Evolutionary conservation across 2,797 vertebrate species (phyloP).

Genomic region (Pristis pectinata): DNA sequence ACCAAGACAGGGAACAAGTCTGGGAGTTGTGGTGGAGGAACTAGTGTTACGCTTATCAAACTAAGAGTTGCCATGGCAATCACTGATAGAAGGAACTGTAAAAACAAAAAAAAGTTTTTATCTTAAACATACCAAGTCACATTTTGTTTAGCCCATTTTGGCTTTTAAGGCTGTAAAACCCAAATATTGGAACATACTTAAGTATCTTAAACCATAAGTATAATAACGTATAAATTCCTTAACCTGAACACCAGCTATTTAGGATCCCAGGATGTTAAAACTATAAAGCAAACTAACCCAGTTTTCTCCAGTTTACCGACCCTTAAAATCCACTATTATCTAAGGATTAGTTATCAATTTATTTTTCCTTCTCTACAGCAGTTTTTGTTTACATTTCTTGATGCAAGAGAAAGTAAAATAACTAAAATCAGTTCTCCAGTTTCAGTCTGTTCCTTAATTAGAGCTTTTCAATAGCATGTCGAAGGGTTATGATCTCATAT

Average conservation of each 20-base stretch:
- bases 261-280: neutral
- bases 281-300: neutral
- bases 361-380: neutral
- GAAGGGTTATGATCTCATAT: neutral
- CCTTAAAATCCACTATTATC: neutral
- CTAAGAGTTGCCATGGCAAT: conserved; percentile 68
- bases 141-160: neutral
- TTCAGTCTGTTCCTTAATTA: neutral
- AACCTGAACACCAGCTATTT: neutral
- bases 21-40: conserved; percentile 70
- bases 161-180: neutral
- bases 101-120: conserved; percentile 39
- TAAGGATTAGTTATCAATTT: neutral
- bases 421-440: neutral
- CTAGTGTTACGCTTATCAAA: conserved; percentile 51
- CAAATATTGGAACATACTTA: neutral
- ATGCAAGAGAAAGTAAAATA: neutral
- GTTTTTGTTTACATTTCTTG: neutral
- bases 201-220: neutral
- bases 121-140: neutral
- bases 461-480: neutral
- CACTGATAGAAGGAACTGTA: conserved; percentile 74
- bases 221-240: neutral
- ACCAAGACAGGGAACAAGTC: conserved; percentile 83
- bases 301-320: neutral